Evolutionary conservation across 2,888 invertebrate species (phyloP).

Genomic region (Bibio marci): DNA sequence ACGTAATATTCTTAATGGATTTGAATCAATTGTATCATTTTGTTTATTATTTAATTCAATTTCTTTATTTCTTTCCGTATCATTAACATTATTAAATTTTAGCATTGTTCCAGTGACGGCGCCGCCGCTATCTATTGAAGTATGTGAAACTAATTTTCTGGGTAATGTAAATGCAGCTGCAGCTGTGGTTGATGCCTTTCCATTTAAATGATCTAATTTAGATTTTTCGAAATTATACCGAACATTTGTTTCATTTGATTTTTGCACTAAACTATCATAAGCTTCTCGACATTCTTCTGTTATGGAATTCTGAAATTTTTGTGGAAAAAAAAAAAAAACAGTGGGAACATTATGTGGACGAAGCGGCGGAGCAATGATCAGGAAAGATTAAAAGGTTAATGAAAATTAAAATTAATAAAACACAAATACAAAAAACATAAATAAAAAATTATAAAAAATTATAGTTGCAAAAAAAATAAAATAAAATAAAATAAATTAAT

Average conservation of each 20-base stretch:
- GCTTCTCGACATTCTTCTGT: slow-evolving; percentile 83
- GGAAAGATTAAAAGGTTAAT: background rate
- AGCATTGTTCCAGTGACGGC: slow-evolving; percentile 10
- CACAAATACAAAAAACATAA: background rate
- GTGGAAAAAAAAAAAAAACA: background rate
- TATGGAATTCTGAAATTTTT: slow-evolving; percentile 50
- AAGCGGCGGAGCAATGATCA: background rate
- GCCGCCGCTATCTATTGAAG: slow-evolving; percentile 1
- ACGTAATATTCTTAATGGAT: slow-evolving; percentile 11
- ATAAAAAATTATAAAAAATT: background rate
- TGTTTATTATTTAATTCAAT: slow-evolving; percentile 5
- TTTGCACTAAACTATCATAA: slow-evolving; percentile 81
- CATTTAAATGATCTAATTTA: background rate
- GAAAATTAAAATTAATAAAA: background rate
- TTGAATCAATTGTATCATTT: slow-evolving; percentile 10
- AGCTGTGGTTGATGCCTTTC: no score
- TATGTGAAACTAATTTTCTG: slow-evolving; percentile 14
- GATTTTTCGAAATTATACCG: slow-evolving; percentile 8
- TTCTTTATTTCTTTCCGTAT: no score
- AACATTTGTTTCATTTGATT: slow-evolving; percentile 29
- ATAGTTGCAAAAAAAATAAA: slow-evolving; percentile 1
- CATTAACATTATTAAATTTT: slow-evolving; percentile 5
- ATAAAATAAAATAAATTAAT: slow-evolving; percentile 12
- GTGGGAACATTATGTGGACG: background rate
- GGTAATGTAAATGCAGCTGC: slow-evolving; percentile 23